Percentiles rank a stretch among this genome's conserved stretches.
Conservation (phyloP, 2,797 vertebrate species). For the Distichodus sexfasciatus region DNA sequence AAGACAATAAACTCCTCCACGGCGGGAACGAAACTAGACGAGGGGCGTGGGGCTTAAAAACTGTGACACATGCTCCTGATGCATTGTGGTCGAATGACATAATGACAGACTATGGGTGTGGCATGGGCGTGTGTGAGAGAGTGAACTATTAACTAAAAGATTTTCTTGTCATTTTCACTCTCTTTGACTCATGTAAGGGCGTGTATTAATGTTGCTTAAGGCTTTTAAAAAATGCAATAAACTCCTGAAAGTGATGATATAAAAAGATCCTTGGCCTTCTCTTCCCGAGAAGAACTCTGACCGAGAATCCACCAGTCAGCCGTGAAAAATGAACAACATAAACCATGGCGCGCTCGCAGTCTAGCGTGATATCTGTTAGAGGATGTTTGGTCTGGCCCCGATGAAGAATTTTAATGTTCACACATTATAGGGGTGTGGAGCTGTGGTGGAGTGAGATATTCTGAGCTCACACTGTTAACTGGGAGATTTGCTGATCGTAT, state of each 20-base stretch:
- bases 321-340: constrained; percentile 52
- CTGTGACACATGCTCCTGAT: constrained; percentile 23
- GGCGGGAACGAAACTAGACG: not conserved
- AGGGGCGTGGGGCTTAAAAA: not conserved
- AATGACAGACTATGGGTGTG: constrained; percentile 29
- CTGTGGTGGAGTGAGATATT: not conserved
- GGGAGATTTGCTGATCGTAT: constrained; percentile 6
- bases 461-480: not conserved
- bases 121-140: not conserved
- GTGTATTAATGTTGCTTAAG: no score
- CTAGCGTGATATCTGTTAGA: constrained; percentile 55
- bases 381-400: constrained; percentile 56
- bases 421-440: constrained; percentile 33
- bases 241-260: no score
- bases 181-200: not conserved
- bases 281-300: constrained; percentile 17
- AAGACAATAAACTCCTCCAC: not conserved
- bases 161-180: constrained; percentile 3
- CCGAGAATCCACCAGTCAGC: constrained; percentile 37
- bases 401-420: constrained; percentile 47
- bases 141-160: not conserved
- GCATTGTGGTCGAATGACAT: constrained; percentile 17
- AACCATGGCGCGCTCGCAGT: constrained; percentile 50
- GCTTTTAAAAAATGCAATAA: no score
- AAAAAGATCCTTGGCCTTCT: not conserved